phyloP scores from a whole-genome alignment of 2,113 vertebrate genomes.

The Zapus hudsonius region DNA sequence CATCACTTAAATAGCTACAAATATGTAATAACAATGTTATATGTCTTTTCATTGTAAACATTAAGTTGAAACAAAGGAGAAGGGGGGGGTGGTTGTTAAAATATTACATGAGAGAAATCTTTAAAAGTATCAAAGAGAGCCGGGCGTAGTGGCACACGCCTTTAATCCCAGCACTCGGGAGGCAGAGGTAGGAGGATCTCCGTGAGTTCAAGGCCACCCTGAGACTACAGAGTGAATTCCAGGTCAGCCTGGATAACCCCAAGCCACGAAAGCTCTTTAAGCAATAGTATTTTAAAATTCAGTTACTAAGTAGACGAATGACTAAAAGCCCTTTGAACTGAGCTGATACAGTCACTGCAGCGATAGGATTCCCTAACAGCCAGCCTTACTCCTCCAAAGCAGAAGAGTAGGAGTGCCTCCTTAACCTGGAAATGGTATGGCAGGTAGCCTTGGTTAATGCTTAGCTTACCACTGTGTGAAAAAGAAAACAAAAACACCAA shows the following conservation, averaged over 20 bases:
- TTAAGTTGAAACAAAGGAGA: background rate
- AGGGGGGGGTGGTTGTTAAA: background rate
- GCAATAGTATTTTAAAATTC: constrained; percentile 16
- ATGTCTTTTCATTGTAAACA: background rate
- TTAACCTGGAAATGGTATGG: constrained; percentile 55
- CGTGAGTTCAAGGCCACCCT: too few species aligned
- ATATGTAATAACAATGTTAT: too few species aligned
- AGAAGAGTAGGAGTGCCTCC: constrained; percentile 43
- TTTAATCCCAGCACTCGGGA: too few species aligned
- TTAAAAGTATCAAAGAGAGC: constrained; percentile 52
- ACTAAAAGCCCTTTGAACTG: constrained; percentile 16
- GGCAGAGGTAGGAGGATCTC: too few species aligned
- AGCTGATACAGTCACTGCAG: background rate
- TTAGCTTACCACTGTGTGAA: constrained; percentile 47
- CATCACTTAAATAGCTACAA: too few species aligned
- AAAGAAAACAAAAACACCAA: too few species aligned
- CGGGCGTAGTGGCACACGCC: too few species aligned
- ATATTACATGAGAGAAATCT: constrained; percentile 24
- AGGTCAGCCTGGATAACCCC: background rate
- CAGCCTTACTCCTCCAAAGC: constrained; percentile 29
- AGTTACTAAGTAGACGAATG: background rate
- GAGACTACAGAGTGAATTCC: too few species aligned
- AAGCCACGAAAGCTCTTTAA: constrained; percentile 22
- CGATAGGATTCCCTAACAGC: background rate
- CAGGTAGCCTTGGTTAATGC: constrained; percentile 48